These are phyloP conservation scores for Tamandua tetradactyla DNA, from an alignment of 2,797 vertebrate species.

Conservation along the genomic window DNA sequence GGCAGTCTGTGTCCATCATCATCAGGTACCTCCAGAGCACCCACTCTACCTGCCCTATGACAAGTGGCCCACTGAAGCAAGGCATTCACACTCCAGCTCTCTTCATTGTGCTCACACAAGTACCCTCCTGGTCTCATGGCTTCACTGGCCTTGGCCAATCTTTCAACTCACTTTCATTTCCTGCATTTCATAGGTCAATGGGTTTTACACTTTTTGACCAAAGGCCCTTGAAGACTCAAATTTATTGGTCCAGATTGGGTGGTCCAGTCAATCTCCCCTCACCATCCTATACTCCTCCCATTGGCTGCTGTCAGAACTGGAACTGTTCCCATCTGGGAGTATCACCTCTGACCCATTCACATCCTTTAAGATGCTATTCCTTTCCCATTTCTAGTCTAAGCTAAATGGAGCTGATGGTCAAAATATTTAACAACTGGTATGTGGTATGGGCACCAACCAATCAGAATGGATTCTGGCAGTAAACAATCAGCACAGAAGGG, in stretches of 20 bases:
- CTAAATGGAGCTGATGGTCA: conserved; percentile 1
- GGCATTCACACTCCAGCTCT: not conserved
- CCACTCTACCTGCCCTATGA: not conserved
- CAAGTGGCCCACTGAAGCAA: not conserved
- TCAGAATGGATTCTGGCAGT: not conserved
- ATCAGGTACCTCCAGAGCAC: not conserved
- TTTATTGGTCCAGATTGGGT: not conserved
- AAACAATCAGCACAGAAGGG: not conserved
- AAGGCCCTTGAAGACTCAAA: not conserved
- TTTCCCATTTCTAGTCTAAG: not conserved
- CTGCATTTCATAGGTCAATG: not conserved
- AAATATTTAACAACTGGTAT: conserved; percentile 56
- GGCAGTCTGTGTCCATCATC: too few species aligned
- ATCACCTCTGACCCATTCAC: not conserved
- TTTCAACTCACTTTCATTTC: not conserved
- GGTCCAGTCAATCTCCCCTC: not conserved
- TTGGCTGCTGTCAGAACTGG: not conserved
- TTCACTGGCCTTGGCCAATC: not conserved
- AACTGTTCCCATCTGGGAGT: not conserved
- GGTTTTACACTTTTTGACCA: not conserved
- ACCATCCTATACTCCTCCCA: not conserved
- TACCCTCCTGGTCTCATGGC: not conserved
- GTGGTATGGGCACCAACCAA: not conserved
- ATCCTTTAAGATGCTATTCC: not conserved
- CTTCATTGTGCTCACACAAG: fast-evolving